Evolutionary conservation across 1,140 invertebrate species (phyloP).

Genomic region (Oscheius sp.): DNA sequence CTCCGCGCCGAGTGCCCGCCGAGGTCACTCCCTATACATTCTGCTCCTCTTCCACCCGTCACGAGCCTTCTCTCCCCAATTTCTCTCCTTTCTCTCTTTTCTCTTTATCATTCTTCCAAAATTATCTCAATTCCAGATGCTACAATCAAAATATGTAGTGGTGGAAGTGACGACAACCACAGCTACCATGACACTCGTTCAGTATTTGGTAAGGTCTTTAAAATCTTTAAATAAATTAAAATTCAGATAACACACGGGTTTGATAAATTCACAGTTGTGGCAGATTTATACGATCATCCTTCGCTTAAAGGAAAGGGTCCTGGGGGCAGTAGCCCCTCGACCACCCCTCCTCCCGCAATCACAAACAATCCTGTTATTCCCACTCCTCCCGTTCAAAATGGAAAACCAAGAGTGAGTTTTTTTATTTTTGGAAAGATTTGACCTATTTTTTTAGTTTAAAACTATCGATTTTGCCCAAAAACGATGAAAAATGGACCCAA

Average conservation of each 20-base stretch:
- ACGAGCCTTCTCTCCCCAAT: neutral
- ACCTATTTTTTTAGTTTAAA: neutral
- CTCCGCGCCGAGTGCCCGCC: too few relatives aligned
- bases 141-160: slow-evolving; percentile 30
- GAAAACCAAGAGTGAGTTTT: slow-evolving; percentile 4
- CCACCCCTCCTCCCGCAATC: slow-evolving; percentile 7
- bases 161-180: slow-evolving; percentile 27
- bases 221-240: neutral
- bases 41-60: too few relatives aligned
- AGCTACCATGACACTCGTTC: slow-evolving; percentile 29
- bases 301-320: slow-evolving; percentile 23
- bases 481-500: too few relatives aligned
- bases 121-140: slow-evolving; percentile 11
- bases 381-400: neutral
- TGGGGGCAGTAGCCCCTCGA: neutral
- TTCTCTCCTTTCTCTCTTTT: too few relatives aligned
- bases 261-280: slow-evolving; percentile 32
- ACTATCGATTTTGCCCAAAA: too few relatives aligned
- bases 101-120: neutral
- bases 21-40: too few relatives aligned
- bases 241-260: slow-evolving; percentile 33
- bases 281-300: slow-evolving; percentile 25
- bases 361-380: slow-evolving; percentile 13
- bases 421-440: too few relatives aligned
- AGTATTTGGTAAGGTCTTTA: slow-evolving; percentile 22